These are phyloP conservation scores for Bubalus kerabau DNA, from an alignment of 2,113 vertebrate species.

Conservation along the genomic window DNA sequence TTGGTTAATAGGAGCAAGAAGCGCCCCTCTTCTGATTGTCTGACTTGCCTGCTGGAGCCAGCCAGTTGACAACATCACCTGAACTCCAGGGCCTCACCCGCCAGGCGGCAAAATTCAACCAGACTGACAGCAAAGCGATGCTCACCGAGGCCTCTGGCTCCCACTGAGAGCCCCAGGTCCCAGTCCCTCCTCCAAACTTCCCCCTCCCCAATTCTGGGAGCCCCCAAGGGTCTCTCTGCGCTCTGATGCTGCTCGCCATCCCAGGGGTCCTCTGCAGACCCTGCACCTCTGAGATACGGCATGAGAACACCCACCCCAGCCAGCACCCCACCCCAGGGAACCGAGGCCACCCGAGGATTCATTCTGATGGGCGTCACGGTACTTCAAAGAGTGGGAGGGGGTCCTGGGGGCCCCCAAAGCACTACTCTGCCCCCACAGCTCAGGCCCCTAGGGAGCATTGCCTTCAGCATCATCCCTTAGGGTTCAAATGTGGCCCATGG, in stretches of 20 bases:
- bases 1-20: background rate
- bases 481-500: background rate
- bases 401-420: background rate
- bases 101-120: background rate
- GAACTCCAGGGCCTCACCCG: accelerated
- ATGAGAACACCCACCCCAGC: background rate
- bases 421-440: background rate
- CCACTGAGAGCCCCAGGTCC: too few relatives aligned
- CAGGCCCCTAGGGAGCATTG: background rate
- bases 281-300: too few relatives aligned
- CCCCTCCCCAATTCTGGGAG: background rate
- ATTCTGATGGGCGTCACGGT: background rate
- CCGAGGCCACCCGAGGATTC: accelerated
- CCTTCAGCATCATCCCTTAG: background rate
- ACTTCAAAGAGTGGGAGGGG: too few relatives aligned
- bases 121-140: accelerated
- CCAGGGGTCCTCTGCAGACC: background rate
- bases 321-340: accelerated
- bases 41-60: background rate
- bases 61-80: accelerated
- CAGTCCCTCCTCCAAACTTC: background rate
- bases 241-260: background rate
- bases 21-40: background rate
- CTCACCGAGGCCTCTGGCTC: background rate
- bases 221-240: accelerated